A percentile compares a stretch with the other conserved stretches of the same genome.
Conservation (phyloP, 2,888 invertebrate species). For the Acanthosoma haemorrhoidale region DNA sequence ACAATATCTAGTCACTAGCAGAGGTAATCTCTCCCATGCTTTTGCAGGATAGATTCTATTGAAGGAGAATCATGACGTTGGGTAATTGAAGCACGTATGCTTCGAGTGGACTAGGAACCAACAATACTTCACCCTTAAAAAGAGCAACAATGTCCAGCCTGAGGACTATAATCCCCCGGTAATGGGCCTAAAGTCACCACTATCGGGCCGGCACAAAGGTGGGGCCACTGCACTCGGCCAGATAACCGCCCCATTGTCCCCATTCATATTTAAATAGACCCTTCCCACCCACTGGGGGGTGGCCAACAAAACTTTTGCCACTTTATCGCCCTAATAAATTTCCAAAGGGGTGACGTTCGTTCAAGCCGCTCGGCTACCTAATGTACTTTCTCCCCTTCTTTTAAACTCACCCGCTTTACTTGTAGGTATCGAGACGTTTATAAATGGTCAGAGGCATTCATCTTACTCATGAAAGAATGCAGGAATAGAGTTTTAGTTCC, state of each 20-base stretch:
- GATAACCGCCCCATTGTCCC: constrained; percentile 1
- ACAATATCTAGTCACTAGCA: too few species aligned
- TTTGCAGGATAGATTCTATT: too few species aligned
- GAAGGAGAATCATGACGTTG: too few species aligned
- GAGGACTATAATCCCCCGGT: too few species aligned
- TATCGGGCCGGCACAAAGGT: constrained; percentile 8
- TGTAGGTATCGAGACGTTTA: not conserved
- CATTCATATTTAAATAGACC: constrained; percentile 10
- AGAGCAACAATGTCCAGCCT: not conserved
- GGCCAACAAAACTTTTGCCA: constrained; percentile 15
- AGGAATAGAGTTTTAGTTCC: too few species aligned
- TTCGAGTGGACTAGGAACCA: too few species aligned
- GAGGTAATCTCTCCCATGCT: too few species aligned
- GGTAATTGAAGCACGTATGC: too few species aligned
- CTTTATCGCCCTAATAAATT: constrained; percentile 20
- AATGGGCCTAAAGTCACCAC: too few species aligned
- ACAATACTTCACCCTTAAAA: not conserved
- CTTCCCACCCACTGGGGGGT: not conserved
- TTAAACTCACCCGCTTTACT: too few species aligned
- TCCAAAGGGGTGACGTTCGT: not conserved
- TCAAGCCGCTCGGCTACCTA: not conserved
- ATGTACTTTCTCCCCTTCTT: not conserved
- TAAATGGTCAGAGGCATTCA: too few species aligned
- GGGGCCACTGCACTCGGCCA: not conserved
- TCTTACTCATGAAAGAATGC: too few species aligned